Evolutionary conservation across 2,888 invertebrate genomes (phyloP), one percentile per base, ranked within the genome.

Genomic region (Terebella lapidaria): DNA sequence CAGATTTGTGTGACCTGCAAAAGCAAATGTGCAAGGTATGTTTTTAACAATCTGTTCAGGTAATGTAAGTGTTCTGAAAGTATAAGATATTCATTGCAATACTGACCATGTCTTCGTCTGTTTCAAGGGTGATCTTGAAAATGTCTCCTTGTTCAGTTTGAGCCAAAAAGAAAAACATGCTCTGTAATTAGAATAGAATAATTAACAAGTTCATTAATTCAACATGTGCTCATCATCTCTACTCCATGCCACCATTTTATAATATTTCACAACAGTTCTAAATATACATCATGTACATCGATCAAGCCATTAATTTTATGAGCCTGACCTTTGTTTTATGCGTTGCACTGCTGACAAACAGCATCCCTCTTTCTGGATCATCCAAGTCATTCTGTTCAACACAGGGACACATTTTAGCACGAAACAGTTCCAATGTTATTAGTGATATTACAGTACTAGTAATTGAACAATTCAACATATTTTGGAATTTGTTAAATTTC

Each of bases 101-200:
- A 64, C 76, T 68, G 61, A 81, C 97, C 85, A 97, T 92, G 76
- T 97, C 97, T 71, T 95, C 94, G 81, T 96, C 95, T 22, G 92
- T 93, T 81, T 96, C 96, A 52, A 99, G 84, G 0, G 96, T 97
- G 28, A 99, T 92, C 82, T 95, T 96, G 79, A 96, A 96, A 63
- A 95, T 90, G 78, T 94, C 93, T 0, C 94, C 94, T 78, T 99
- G 97, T 79, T 99, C 99, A 2, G 97, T 97, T 84, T 99, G 99
- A 2, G 95, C 93, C 75, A 99, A 83, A 82, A 99, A 99, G 84
- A 99, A 99, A 80, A 95, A 99, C 95, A 99, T 96, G 28, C 93
- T 91, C 81, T 81, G 72, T 57, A 76, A 74, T 22, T 59, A 56
- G 24, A 49, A 22, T 18, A 35, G 35, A 35, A 35, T n/a, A n/a